phyloP scores from a whole-genome alignment of 2,113 vertebrate genomes.

The Alethe diademata region DNA sequence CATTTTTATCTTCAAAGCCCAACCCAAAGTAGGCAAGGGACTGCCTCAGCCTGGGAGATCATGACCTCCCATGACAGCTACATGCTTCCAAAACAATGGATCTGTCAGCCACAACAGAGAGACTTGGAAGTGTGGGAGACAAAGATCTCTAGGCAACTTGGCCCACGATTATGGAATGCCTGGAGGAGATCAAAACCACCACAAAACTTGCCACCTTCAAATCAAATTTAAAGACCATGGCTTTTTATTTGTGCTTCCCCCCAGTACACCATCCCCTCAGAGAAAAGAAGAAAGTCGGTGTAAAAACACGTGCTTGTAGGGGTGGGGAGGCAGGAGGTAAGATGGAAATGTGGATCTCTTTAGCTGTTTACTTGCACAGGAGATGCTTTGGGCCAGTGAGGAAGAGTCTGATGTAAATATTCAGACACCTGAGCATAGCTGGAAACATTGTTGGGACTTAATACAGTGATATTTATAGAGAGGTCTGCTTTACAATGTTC shows the following conservation, averaged over 20 bases:
- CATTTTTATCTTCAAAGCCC: slow-evolving; percentile 68
- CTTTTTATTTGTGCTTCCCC: slow-evolving; percentile 56
- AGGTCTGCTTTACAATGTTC: neutral
- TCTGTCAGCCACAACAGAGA: slow-evolving; percentile 63
- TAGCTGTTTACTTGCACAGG: neutral
- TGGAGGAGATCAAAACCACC: slow-evolving; percentile 67
- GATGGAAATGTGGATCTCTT: neutral
- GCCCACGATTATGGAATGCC: slow-evolving; percentile 69
- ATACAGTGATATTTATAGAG: neutral
- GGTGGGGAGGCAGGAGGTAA: slow-evolving; percentile 34
- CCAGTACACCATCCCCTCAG: slow-evolving; percentile 1
- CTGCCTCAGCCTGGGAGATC: slow-evolving; percentile 63
- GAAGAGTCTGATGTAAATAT: neutral
- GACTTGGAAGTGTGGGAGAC: slow-evolving; percentile 65
- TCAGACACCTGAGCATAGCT: neutral
- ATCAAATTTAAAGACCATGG: slow-evolving; percentile 65
- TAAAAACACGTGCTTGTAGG: slow-evolving; percentile 38
- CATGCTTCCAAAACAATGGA: slow-evolving; percentile 67
- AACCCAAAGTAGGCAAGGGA: slow-evolving; percentile 48
- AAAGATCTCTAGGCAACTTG: slow-evolving; percentile 71
- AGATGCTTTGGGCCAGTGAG: neutral
- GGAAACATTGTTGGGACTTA: neutral
- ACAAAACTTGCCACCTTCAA: slow-evolving; percentile 63
- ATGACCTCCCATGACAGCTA: slow-evolving; percentile 70
- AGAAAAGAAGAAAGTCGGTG: slow-evolving; percentile 49